These are phyloP conservation scores for Anhinga anhinga DNA, from an alignment of 2,113 vertebrate genomes.

Conservation along the genomic window DNA sequence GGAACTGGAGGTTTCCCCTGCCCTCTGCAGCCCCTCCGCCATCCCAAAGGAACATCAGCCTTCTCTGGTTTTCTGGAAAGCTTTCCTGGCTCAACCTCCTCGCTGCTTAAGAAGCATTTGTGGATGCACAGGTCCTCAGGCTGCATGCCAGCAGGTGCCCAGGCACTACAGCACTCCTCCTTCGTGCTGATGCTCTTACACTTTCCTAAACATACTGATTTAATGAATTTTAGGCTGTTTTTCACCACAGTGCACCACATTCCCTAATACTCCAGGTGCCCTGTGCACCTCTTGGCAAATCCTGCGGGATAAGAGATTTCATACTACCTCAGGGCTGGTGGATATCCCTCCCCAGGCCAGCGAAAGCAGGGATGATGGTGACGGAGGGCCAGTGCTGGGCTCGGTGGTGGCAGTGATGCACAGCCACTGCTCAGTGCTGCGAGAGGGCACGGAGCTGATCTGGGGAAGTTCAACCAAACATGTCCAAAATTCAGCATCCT, in stretches of 20 bases:
- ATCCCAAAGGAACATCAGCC: not conserved
- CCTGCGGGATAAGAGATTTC: not conserved
- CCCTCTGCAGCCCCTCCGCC: not conserved
- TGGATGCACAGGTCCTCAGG: not conserved
- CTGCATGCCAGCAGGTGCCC: not conserved
- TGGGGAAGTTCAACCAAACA: accelerated
- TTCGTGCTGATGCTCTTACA: not conserved
- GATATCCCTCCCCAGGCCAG: accelerated
- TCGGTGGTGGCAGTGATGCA: not conserved
- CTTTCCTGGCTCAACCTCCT: not conserved
- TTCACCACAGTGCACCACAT: not conserved
- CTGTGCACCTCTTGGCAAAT: not conserved
- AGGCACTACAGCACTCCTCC: not conserved
- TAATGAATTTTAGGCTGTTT: not conserved
- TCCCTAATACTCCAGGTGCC: not conserved
- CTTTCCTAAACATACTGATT: not conserved
- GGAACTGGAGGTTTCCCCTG: not conserved
- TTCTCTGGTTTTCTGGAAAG: not conserved
- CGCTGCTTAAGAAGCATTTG: not conserved
- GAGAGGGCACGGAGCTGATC: not conserved
- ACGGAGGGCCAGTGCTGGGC: accelerated
- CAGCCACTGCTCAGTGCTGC: accelerated
- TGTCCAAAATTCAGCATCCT: not conserved
- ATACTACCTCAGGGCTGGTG: not conserved
- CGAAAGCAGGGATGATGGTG: accelerated